Conservation (phyloP, 2,797 vertebrate species). For the Tinamus major region DNA sequence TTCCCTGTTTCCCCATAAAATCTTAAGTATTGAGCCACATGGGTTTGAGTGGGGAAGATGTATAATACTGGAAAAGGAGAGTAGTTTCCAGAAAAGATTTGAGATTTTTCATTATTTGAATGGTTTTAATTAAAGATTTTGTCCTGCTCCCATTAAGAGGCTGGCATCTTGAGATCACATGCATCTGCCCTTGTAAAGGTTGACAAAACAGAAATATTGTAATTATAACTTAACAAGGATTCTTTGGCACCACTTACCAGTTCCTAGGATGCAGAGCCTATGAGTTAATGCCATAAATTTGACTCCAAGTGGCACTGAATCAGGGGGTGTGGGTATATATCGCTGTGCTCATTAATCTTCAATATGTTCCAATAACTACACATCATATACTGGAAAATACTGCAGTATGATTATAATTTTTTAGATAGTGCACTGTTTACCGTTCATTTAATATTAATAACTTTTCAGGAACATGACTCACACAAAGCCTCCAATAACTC, state of each 20-base stretch:
- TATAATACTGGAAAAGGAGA: background rate
- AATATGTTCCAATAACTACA: background rate
- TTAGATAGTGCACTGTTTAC: background rate
- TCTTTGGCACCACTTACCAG: constrained; percentile 12
- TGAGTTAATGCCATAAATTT: constrained; percentile 38
- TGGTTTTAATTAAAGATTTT: constrained; percentile 8
- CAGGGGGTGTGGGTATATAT: background rate
- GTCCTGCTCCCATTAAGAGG: constrained; percentile 21
- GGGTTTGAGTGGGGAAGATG: background rate
- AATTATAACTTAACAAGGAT: constrained; percentile 44
- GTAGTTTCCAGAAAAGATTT: background rate
- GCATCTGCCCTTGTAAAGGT: constrained; percentile 26
- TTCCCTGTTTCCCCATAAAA: constrained; percentile 28
- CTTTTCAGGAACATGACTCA: background rate
- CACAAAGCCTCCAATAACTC: background rate
- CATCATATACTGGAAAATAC: background rate
- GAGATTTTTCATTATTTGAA: constrained; percentile 41
- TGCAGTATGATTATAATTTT: background rate
- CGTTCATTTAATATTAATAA: background rate
- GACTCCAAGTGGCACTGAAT: constrained; percentile 29
- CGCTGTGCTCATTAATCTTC: background rate
- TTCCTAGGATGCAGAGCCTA: constrained; percentile 16
- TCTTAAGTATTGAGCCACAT: background rate
- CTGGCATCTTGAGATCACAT: constrained; percentile 19
- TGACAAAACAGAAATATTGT: constrained; percentile 57